Evolutionary conservation across 2,888 invertebrate genomes (phyloP).

Genomic region (Eumerus sabulonum): DNA sequence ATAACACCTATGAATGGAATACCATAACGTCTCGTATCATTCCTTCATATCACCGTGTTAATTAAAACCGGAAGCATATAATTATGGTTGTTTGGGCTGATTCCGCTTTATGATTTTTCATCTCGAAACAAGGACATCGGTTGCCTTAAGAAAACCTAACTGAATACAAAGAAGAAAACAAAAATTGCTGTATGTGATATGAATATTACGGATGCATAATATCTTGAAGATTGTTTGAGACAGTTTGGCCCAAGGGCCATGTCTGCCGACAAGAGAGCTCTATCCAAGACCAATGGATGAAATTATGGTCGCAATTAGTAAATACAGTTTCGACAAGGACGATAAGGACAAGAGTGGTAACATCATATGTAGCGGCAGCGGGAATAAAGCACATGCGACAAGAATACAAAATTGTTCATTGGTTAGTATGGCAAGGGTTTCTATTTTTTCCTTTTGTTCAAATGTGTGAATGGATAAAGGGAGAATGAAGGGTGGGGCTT

Average conservation of each 20-base stretch:
- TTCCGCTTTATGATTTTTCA: slow-evolving; percentile 60
- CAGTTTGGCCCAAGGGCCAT: slow-evolving; percentile 49
- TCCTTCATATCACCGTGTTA: slow-evolving; percentile 55
- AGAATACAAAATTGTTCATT: slow-evolving; percentile 61
- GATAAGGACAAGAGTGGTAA: slow-evolving; percentile 40
- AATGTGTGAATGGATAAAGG: too few relatives aligned
- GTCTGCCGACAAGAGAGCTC: slow-evolving; percentile 13
- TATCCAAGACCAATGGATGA: slow-evolving; percentile 63
- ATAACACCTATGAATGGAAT: slow-evolving; percentile 58
- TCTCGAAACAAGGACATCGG: slow-evolving; percentile 2
- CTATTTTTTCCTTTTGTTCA: too few relatives aligned
- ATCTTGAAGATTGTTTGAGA: slow-evolving; percentile 55
- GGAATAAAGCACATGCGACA: slow-evolving; percentile 53
- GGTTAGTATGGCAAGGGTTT: slow-evolving; percentile 38
- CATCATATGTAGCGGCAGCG: slow-evolving; percentile 55
- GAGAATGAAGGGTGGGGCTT: neutral
- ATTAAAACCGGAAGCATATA: slow-evolving; percentile 65
- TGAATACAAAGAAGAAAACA: neutral
- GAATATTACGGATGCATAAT: slow-evolving; percentile 58
- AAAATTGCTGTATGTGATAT: slow-evolving; percentile 56
- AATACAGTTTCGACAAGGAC: slow-evolving; percentile 65
- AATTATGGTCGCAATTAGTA: slow-evolving; percentile 68
- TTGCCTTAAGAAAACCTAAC: too few relatives aligned
- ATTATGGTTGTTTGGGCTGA: slow-evolving; percentile 35
- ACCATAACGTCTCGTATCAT: slow-evolving; percentile 36